phyloP scores from a whole-genome alignment of 2,113 vertebrate genomes.

The Empidonax traillii region DNA sequence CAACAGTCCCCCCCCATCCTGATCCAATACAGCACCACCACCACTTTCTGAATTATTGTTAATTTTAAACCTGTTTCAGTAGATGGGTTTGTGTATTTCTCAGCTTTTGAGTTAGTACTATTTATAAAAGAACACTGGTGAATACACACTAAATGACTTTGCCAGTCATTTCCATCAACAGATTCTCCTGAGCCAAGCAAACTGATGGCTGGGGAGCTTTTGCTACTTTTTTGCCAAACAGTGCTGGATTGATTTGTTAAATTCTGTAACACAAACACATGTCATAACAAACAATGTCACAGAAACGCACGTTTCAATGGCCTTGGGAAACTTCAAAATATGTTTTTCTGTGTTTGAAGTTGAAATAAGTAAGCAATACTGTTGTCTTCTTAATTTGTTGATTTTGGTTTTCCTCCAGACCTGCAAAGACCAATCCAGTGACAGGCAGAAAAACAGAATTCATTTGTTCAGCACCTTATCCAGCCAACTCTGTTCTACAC shows the following conservation, averaged over 20 bases:
- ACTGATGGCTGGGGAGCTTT: not conserved
- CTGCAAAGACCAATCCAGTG: slow-evolving; percentile 26
- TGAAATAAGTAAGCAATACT: not conserved
- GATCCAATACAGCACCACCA: not conserved
- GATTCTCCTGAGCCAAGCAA: not conserved
- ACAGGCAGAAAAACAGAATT: not conserved
- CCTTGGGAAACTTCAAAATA: slow-evolving; percentile 30
- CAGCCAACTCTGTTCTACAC: not conserved
- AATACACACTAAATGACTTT: not conserved
- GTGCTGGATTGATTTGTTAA: not conserved
- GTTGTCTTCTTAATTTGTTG: not conserved
- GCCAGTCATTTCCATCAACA: not conserved
- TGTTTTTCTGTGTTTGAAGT: not conserved
- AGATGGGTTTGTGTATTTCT: not conserved
- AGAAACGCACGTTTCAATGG: not conserved
- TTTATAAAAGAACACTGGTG: not conserved
- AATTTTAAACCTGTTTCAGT: not conserved
- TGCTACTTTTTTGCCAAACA: not conserved
- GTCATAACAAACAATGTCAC: not conserved
- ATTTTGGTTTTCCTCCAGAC: not conserved
- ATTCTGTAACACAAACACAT: not conserved
- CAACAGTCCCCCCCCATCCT: not conserved
- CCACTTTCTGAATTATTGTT: not conserved
- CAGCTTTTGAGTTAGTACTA: not conserved
- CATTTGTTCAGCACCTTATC: not conserved